Evolutionary conservation across 1,140 invertebrate species (phyloP).

Genomic region (Propsilocerus akamusi): DNA sequence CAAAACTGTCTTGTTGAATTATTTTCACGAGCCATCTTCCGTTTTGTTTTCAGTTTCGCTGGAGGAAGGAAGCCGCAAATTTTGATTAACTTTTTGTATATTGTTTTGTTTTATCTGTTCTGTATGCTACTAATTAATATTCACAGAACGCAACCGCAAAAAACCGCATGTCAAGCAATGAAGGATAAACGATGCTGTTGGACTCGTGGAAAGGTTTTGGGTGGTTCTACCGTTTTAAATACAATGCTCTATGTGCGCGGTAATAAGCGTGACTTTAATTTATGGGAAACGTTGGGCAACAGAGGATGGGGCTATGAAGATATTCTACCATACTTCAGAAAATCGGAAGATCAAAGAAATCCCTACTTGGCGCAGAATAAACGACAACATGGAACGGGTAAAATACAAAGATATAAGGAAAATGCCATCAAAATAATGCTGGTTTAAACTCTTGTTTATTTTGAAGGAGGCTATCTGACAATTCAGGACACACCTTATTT

Average conservation of each 20-base stretch:
- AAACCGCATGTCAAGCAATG: constrained; percentile 70
- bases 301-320: constrained; percentile 78
- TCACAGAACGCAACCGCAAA: constrained; percentile 62
- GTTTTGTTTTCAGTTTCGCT: no score
- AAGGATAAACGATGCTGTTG: constrained; percentile 58
- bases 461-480: constrained; percentile 57
- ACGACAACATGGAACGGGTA: constrained; percentile 49
- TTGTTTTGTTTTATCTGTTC: no score
- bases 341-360: constrained; percentile 67
- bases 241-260: constrained; percentile 88
- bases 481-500: constrained; percentile 64
- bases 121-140: no score
- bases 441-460: background rate
- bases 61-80: no score
- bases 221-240: constrained; percentile 72
- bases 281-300: constrained; percentile 77
- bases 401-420: constrained; percentile 4
- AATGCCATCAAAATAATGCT: background rate
- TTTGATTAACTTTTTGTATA: no score
- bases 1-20: no score
- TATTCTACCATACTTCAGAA: constrained; percentile 72
- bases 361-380: constrained; percentile 54
- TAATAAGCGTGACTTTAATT: constrained; percentile 73
- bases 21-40: no score
- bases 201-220: constrained; percentile 69